Evolutionary conservation across 2,113 vertebrate species (phyloP), one percentile per base, ranked within the genome.

Genomic region (Tetrax tetrax): DNA sequence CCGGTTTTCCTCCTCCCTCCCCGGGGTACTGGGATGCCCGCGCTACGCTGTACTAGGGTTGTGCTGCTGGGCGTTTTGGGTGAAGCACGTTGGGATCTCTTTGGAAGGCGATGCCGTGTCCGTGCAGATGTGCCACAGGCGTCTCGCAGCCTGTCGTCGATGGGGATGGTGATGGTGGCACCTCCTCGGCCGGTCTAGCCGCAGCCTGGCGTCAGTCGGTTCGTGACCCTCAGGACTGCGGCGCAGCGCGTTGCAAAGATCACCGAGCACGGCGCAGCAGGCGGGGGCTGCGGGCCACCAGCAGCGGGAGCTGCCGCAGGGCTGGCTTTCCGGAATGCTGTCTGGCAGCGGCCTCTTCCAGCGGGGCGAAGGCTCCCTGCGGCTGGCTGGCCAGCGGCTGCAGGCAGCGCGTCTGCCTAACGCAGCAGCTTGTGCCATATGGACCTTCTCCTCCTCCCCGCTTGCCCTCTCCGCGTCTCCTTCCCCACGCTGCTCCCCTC

Each of bases 391-490:
- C 57, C 82, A 64, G 78, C 0, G 68, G 78, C 90, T 68, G 91
- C 79, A 47, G 90, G 80, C 92, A 65, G 84, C 15, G 0, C 47
- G 75, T 47, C 82, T 75, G 76, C 87, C 90, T 61, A 72, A 14
- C 4, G 28, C 90, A 75, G 94, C 80, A 79, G 86, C 63, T 75
- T 81, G 86, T 94, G 78, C 94, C 92, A 76, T 89, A 94, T 95
- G 96, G 92, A 93, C 94, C 91, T 95, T 94, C 96, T 96, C 96
- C 97, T 96, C 96, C 96, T 97, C 87, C 68, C 92, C 18, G 72
- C 95, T 97, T 96, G 97, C 65, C 97, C 97, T 97, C 94, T 91
- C 95, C 3, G 2, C 35, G 51, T 96, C 80, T 93, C 88, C 76
- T 86, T 95, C 70, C 57, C 69, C 0, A 2, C 71, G 83, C 33